Evolutionary conservation across 2,113 vertebrate species (phyloP).

Genomic region (Antidorcas marsupialis): DNA sequence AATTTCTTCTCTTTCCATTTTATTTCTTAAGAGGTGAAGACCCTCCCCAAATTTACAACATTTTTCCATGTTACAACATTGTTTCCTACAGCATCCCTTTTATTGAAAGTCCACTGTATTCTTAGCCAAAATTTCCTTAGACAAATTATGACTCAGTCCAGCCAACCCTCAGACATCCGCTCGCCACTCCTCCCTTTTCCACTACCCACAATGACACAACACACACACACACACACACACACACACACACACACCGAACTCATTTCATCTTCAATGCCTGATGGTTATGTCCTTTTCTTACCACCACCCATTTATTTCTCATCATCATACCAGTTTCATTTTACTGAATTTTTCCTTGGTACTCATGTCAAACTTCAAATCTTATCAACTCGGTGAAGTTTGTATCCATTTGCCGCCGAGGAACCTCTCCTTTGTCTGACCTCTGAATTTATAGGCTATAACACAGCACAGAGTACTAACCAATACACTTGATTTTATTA

Average conservation of each 20-base stretch:
- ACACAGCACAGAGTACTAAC: neutral
- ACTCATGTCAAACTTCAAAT: neutral
- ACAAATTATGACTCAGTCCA: neutral
- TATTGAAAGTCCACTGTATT: neutral
- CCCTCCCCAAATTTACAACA: neutral
- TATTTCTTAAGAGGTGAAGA: neutral
- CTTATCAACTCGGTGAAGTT: neutral
- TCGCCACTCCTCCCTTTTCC: neutral
- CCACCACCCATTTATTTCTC: neutral
- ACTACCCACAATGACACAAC: neutral
- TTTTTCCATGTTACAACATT: neutral
- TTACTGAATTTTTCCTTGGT: neutral
- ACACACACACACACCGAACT: neutral
- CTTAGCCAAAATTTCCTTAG: neutral
- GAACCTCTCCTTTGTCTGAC: neutral
- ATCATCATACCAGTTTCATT: neutral
- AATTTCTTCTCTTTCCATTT: conserved; percentile 19
- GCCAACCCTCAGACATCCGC: neutral
- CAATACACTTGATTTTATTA: neutral
- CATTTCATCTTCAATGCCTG: neutral
- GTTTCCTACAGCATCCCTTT: neutral
- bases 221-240: neutral
- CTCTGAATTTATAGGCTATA: neutral
- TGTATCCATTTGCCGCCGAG: neutral
- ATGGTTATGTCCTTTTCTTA: neutral